Evolutionary conservation across 2,113 vertebrate species (phyloP), one percentile per base, ranked within the genome.

Genomic region (Cygnus buccinator): DNA sequence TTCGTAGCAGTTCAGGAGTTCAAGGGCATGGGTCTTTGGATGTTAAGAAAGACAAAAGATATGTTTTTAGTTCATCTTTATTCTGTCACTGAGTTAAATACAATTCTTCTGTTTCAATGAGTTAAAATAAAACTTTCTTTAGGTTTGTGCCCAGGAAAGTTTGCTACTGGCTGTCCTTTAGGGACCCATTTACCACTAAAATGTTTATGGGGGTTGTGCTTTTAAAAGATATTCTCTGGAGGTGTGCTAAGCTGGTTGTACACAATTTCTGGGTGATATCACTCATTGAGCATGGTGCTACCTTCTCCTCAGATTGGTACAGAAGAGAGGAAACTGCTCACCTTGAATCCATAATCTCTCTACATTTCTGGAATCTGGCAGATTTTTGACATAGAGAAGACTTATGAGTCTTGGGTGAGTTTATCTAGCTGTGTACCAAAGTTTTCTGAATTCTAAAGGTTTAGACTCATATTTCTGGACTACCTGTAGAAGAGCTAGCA

Each of bases 121-220:
- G 46, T 55, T 90, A 71, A 89, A 93, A 73, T 54, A 70, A 90
- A 95, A 92, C 28, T 93, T 90, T 59, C 35, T 91, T 84, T 50
- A 59, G 20, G 78, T 12, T 48, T 91, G 18, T 15, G 46, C 8
- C 9, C 79, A 72, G 76, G 65, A 74, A 93, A 71, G 20, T 59
- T 93, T 92, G 19, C 46, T 50, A 5, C 65, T 35, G 2, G 66
- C 65, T 55, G 9, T 80, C 78, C 72, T 83, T 73, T 54, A 84
- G 57, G 70, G 52, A 76, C 25, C 22, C 41, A 72, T 86, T 86
- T 90, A 71, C 88, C 72, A 71, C 39, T 57, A 90, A 84, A 89
- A 93, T 28, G 50, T 50, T 83, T 85, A 90, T 68, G 93, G 58
- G 63, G 76, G 48, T 31, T 37, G 11, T 58, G 14, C 43, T 86